Evolutionary conservation across 1,140 invertebrate species (phyloP).

Genomic region (Lysiphlebus fabarum): DNA sequence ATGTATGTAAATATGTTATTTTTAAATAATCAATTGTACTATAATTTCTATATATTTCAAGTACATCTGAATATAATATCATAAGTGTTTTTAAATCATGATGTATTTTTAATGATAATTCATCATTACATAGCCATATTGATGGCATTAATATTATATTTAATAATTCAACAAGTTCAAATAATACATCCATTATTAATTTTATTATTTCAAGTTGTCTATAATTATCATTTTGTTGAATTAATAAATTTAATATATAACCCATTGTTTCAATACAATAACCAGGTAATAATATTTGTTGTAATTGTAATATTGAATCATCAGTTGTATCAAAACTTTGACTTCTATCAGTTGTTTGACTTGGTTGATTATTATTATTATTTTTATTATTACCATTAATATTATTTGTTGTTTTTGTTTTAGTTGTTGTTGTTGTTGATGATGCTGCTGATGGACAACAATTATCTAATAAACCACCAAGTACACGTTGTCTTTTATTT

Average conservation of each 20-base stretch:
- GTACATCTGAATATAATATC: slow-evolving; percentile 38
- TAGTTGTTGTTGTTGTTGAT: slow-evolving; percentile 22
- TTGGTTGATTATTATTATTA: slow-evolving; percentile 24
- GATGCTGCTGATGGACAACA: slow-evolving; percentile 27
- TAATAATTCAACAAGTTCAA: slow-evolving; percentile 42
- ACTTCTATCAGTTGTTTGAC: slow-evolving; percentile 35
- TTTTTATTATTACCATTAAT: background rate
- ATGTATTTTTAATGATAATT: slow-evolving; percentile 36
- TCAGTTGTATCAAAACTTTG: slow-evolving; percentile 40
- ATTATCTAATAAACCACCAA: slow-evolving; percentile 13
- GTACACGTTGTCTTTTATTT: slow-evolving; percentile 52
- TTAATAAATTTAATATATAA: slow-evolving; percentile 41
- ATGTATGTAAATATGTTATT: slow-evolving; percentile 41
- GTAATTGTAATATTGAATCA: slow-evolving; percentile 44
- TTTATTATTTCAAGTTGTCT: slow-evolving; percentile 37
- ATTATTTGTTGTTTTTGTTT: slow-evolving; percentile 15
- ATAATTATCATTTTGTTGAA: slow-evolving; percentile 30
- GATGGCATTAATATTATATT: slow-evolving; percentile 41
- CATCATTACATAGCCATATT: slow-evolving; percentile 43
- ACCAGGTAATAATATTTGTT: slow-evolving; percentile 54
- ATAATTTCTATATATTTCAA: slow-evolving; percentile 38
- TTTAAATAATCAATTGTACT: slow-evolving; percentile 36
- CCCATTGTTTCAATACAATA: slow-evolving; percentile 56
- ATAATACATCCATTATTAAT: slow-evolving; percentile 35
- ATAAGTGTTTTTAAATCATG: slow-evolving; percentile 41